phyloP scores from a whole-genome alignment of 2,797 vertebrate species.

The Anguilla obscura region DNA sequence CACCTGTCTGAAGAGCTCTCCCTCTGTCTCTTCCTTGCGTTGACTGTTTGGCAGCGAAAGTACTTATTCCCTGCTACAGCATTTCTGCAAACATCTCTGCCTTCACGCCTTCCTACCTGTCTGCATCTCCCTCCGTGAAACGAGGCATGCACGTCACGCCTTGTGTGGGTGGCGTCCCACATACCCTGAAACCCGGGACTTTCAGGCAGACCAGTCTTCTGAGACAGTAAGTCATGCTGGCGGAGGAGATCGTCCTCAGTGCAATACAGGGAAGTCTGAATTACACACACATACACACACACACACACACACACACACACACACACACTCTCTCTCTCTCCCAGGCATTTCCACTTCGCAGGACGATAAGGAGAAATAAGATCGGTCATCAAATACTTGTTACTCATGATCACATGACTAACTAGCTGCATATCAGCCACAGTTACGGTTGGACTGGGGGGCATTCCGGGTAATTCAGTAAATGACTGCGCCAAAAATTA shows the following conservation, averaged over 20 bases:
- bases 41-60: background rate
- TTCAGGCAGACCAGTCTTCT: background rate
- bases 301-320: background rate
- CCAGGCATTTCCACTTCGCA: background rate
- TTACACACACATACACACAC: background rate
- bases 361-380: background rate
- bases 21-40: background rate
- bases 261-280: background rate
- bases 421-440: background rate
- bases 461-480: background rate
- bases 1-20: background rate
- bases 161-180: background rate
- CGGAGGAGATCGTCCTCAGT: background rate
- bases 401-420: background rate
- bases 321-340: background rate
- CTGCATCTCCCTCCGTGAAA: background rate
- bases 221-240: background rate
- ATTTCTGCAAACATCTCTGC: background rate
- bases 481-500: background rate
- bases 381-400: background rate
- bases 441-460: background rate
- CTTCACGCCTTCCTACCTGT: conserved; percentile 9
- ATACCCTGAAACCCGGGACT: background rate
- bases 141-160: background rate
- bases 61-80: background rate